Conservation (phyloP, 2,797 vertebrate species). For the Psittacula echo region DNA sequence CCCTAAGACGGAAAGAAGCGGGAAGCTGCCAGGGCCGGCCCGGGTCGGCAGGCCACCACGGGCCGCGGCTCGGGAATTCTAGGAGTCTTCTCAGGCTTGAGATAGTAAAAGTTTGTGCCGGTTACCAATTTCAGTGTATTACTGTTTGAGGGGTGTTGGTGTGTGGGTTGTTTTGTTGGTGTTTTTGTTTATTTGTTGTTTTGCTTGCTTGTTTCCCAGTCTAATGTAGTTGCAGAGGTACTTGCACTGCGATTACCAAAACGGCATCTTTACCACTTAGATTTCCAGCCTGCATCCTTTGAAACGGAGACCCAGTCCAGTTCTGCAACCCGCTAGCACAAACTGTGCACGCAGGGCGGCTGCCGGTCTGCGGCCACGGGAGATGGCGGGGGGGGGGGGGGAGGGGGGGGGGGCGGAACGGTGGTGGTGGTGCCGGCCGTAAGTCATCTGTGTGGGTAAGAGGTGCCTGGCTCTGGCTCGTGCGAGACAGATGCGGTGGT, state of each 20-base stretch:
- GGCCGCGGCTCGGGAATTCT: not conserved
- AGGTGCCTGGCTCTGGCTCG: accelerated
- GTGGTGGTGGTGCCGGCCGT: no score
- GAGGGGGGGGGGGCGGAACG: accelerated
- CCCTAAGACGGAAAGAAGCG: accelerated
- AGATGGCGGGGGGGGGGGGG: no score
- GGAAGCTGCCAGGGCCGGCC: not conserved
- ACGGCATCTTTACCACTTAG: not conserved
- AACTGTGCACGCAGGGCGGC: accelerated
- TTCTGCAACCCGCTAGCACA: no score
- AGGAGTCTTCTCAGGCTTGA: no score
- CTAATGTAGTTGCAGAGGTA: accelerated
- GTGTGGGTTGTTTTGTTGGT: not conserved
- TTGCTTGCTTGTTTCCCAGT: not conserved
- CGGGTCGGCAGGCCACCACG: not conserved
- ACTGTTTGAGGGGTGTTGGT: no score
- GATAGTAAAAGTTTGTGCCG: not conserved
- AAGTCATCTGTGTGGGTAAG: accelerated
- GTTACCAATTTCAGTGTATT: not conserved
- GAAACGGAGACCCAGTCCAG: accelerated
- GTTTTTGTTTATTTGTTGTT: not conserved
- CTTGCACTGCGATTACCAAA: not conserved
- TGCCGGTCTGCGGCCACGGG: no score
- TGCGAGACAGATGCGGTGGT: not conserved
- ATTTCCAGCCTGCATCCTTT: not conserved